These are phyloP conservation scores for Danio tinwini DNA, from an alignment of 2,797 vertebrate genomes.

Conservation along the genomic window DNA sequence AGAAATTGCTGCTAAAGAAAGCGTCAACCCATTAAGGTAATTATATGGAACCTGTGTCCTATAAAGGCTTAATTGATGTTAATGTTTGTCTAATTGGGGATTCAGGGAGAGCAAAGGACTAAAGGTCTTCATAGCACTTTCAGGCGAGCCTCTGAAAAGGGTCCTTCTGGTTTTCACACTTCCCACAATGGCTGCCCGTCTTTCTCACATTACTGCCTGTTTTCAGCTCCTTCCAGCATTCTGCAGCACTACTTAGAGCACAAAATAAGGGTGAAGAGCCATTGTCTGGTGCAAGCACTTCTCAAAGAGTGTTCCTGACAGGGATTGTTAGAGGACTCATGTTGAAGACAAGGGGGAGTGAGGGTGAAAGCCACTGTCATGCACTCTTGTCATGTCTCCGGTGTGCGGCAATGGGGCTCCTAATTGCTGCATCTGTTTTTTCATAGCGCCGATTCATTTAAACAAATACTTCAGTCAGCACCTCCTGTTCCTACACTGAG, in stretches of 20 bases:
- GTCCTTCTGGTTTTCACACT: constrained; percentile 95
- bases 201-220: constrained; percentile 97
- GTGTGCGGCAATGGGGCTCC: constrained; percentile 87
- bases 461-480: constrained; percentile 84
- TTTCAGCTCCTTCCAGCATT: constrained; percentile 87
- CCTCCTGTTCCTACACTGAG: constrained; percentile 84
- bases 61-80: constrained; percentile 99
- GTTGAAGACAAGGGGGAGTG: constrained; percentile 89
- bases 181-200: constrained; percentile 97
- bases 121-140: constrained; percentile 99
- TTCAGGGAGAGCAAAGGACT: constrained; percentile 93
- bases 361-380: constrained; percentile 94
- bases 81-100: constrained; percentile 99
- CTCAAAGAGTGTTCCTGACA: constrained; percentile 95
- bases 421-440: constrained; percentile 88
- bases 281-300: constrained; percentile 93
- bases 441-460: constrained; percentile 78
- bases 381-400: constrained; percentile 91
- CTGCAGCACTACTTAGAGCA: constrained; percentile 90
- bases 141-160: constrained; percentile 91
- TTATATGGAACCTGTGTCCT: constrained; percentile 99
- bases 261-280: constrained; percentile 95
- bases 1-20: constrained; percentile 99
- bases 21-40: constrained; percentile 99
- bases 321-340: constrained; percentile 92